A percentile compares a stretch with the other conserved stretches of the same genome.
These are phyloP conservation scores for Scleropages formosus DNA, from an alignment of 2,797 vertebrate genomes.

Conservation along the genomic window DNA sequence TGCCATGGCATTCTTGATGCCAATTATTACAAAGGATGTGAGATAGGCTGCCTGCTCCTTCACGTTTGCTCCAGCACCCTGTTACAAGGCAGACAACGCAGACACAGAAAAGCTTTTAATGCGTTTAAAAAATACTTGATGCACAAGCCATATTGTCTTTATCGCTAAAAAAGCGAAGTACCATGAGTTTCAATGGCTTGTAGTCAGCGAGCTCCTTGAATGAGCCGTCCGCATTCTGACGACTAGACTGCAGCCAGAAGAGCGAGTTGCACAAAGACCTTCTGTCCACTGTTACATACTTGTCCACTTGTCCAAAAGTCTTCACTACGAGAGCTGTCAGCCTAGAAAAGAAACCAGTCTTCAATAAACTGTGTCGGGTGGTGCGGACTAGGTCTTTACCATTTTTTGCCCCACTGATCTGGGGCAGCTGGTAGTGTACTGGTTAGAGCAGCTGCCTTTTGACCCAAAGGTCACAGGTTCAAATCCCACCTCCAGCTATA, in stretches of 20 bases:
- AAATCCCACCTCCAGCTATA: no score
- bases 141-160: background rate
- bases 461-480: no score
- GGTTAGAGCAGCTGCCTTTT: no score
- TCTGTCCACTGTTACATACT: constrained; percentile 59
- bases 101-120: background rate
- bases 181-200: constrained; percentile 74
- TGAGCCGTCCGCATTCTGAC: constrained; percentile 78
- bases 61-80: constrained; percentile 50
- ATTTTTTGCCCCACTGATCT: no score
- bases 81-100: constrained; percentile 17
- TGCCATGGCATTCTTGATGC: constrained; percentile 65
- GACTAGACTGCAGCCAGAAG: constrained; percentile 69
- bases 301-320: constrained; percentile 67
- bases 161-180: constrained; percentile 42
- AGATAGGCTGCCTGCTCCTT: constrained; percentile 73
- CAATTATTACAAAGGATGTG: constrained; percentile 82
- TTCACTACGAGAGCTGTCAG: constrained; percentile 80
- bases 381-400: no score
- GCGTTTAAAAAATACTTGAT: background rate
- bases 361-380: background rate
- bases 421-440: no score
- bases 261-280: constrained; percentile 69
- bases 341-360: constrained; percentile 61
- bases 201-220: constrained; percentile 74